Evolutionary conservation across 1,140 invertebrate genomes (phyloP), one percentile per base, ranked within the genome.

Genomic region (Pseudomyrmex sp.): DNA sequence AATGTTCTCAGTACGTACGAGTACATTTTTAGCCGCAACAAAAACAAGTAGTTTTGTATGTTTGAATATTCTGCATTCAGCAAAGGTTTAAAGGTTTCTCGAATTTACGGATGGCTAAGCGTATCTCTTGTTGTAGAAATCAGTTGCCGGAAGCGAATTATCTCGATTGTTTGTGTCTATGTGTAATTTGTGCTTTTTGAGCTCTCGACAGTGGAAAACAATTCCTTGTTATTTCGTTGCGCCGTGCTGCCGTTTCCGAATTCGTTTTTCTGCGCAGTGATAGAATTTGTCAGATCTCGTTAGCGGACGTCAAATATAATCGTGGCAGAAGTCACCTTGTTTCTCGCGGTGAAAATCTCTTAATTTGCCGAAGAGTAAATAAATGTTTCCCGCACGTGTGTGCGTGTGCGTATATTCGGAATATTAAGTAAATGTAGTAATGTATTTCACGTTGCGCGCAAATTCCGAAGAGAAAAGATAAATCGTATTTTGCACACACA

Each of bases 181-280:
- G 20, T 80, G 76, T 80, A 80, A 80, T 80, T 80, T 80, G 76
- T 80, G 66, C n/a, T 70, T 66, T 80, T 80, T 80, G 76, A 70
- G 20, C 76, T 72, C n/a, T 72, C 76, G 54, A 50, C 66, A 70
- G n/a, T 18, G 23, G 68, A 72, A 80, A 80, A 72, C 76, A 80
- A 80, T 80, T 80, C 66, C 76, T 80, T 80, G 76, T 80, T 80
- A 80, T 80, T 72, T 59, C 66, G 76, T 80, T 80, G 54, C 56
- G 66, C 66, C 23, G 76, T 23, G 76, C 26, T 80, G 76, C 35
- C 66, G 8, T 80, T 80, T 59, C 44, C 66, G 65, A 70, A 72
- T 80, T 80, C 44, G 23, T 70, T 80, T 80, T 80, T 80, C 54
- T 59, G 46, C 4, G 76, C 54, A 70, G 54, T 61, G 20, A 80